Evolutionary conservation across 1,140 invertebrate species (phyloP), one percentile per base, ranked within the genome.

Genomic region (Dendroctonus ponderosae): DNA sequence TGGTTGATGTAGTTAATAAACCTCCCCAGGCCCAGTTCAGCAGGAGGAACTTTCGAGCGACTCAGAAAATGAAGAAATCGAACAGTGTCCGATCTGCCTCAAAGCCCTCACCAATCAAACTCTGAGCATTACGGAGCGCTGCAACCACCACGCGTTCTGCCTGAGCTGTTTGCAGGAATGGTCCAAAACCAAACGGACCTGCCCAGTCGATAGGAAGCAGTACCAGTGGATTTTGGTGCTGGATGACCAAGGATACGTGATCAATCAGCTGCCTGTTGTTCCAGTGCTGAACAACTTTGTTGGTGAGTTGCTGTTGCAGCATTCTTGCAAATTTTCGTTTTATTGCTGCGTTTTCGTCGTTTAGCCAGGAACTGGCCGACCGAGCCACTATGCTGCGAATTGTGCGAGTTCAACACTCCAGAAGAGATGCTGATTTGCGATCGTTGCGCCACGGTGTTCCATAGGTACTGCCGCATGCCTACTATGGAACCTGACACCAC

Each of bases 161-260:
- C 80, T 92, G 4, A 87, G 91, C 50, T 97, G 94, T 78, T 88
- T 97, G 58, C 83, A 87, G 42, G 92, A 95, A 78, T 97, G 95
- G 95, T 87, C 92, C 5, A 93, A 90, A 85, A 96, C 92, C 82
- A 88, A 94, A 5, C 94, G 94, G 71, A 97, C 93, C 9, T 98
- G 95, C 79, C 96, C 96, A 0, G 90, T 97, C 5, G 96, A 98
- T 80, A 83, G 96, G 38, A 86, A 89, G 69, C 82, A 66, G 46
- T 73, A 65, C 82, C 8, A 26, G n/a, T 77, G 85, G 7, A 93
- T 98, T 57, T 79, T 92, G 56, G 91, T 95, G 37, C 84, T 86
- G 70, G 80, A 85, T 59, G 83, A 85, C 68, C 79, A 86, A 4
- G 85, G 87, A 58, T 90, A 88, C 57, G 85, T 91, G 12, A 70